phyloP scores from a whole-genome alignment of 92 coral and sea anemone genomes.

The Pocillopora grandis region DNA sequence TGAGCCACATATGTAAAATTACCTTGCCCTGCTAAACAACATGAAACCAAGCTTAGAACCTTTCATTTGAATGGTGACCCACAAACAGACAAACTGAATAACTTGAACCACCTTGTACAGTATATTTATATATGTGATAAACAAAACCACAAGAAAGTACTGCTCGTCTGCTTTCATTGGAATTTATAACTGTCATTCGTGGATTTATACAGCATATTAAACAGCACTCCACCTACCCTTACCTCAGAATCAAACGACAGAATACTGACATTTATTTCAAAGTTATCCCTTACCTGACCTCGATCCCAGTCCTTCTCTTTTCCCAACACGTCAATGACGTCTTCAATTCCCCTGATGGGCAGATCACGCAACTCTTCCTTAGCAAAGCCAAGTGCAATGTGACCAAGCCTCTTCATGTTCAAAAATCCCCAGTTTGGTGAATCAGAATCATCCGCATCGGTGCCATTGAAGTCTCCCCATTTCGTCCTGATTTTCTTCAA shows the following conservation, averaged over 20 bases:
- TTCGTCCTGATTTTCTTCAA: conserved; percentile 74
- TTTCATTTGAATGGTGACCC: no score
- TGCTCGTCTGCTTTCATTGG: no score
- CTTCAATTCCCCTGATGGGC: conserved; percentile 96
- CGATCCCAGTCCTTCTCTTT: conserved; percentile 91
- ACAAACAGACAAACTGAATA: no score
- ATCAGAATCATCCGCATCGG: conserved; percentile 74
- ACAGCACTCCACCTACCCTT: no score
- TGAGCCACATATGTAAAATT: no score
- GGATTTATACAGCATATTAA: no score
- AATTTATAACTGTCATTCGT: no score
- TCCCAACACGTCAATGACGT: conserved; percentile 87
- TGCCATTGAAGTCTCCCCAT: conserved; percentile 89
- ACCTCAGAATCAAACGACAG: neutral
- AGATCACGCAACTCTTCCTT: conserved; percentile 88
- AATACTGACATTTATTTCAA: neutral
- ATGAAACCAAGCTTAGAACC: no score
- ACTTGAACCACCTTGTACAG: no score
- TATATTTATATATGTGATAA: no score
- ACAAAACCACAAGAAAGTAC: no score
- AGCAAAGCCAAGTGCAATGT: conserved; percentile 86
- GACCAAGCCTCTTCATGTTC: conserved; percentile 83
- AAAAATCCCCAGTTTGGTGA: conserved; percentile 94
- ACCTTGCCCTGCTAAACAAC: no score
- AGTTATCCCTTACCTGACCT: conserved; percentile 72